Evolutionary conservation across 2,113 vertebrate genomes (phyloP).

Genomic region (Procavia capensis): DNA sequence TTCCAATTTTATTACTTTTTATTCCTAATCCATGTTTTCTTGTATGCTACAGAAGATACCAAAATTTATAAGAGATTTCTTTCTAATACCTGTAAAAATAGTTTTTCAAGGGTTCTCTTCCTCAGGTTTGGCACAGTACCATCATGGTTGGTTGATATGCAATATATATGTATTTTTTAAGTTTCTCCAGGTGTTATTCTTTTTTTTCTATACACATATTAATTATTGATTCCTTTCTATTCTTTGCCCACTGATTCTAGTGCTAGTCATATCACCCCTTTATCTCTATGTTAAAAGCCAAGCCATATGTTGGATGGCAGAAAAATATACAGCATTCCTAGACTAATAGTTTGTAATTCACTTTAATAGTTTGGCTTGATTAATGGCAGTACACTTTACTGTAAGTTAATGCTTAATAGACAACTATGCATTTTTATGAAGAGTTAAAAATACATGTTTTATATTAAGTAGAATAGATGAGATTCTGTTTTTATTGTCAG

Average conservation of each 20-base stretch:
- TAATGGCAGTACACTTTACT: neutral
- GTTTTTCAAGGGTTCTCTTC: neutral
- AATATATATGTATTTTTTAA: neutral
- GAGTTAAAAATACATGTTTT: neutral
- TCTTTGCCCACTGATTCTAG: neutral
- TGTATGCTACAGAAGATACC: neutral
- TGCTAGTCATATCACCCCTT: neutral
- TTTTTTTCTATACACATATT: neutral
- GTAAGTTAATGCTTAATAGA: neutral
- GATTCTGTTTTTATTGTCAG: neutral
- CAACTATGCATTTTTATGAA: neutral
- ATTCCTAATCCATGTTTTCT: neutral
- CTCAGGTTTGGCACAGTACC: neutral
- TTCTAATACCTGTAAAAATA: neutral
- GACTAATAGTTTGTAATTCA: neutral
- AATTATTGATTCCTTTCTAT: neutral
- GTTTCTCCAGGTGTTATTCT: neutral
- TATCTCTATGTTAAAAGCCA: no score
- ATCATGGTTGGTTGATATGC: neutral
- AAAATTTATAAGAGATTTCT: no score
- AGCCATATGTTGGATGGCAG: neutral
- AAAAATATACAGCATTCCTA: neutral
- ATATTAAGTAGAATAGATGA: neutral
- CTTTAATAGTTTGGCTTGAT: neutral
- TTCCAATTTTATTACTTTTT: neutral